Percentiles rank a stretch among this genome's conserved stretches.
Conservation (phyloP, 1,140 invertebrate genomes). For the Aphis craccivora region DNA sequence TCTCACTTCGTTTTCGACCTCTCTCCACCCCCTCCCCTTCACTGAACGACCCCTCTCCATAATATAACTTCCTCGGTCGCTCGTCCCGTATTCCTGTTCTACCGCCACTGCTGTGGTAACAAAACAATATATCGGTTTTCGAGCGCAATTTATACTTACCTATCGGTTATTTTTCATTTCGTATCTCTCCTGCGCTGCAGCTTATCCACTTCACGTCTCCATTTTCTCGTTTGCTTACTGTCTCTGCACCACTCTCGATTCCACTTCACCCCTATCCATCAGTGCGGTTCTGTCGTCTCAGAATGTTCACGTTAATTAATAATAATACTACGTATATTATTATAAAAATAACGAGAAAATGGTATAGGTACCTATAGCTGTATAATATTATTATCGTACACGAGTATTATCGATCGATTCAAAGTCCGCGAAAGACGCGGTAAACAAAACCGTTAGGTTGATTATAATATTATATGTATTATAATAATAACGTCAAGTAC, state of each 20-base stretch:
- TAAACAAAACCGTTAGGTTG: background rate
- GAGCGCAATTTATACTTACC: background rate
- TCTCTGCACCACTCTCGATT: background rate
- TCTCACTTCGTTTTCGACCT: slow-evolving; percentile 33
- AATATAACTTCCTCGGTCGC: background rate
- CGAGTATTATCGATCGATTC: background rate
- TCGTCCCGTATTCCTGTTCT: background rate
- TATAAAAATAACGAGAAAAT: background rate
- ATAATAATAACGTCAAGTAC: slow-evolving; percentile 6
- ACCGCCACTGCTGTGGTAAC: background rate
- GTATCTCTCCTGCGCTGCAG: background rate
- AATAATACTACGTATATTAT: background rate
- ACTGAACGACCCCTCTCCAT: background rate
- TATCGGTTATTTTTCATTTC: background rate
- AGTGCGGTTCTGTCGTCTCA: background rate
- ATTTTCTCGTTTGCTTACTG: background rate
- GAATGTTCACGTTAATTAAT: background rate
- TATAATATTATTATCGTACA: background rate
- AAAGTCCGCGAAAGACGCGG: background rate
- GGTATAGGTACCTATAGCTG: background rate
- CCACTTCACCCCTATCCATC: no score
- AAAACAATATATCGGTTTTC: slow-evolving; percentile 31
- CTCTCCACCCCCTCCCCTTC: background rate
- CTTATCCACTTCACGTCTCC: background rate
- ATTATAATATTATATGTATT: slow-evolving; percentile 1